These are phyloP conservation scores for Drosophila ezoana DNA, from an alignment of 2,888 invertebrate species.

Conservation along the genomic window DNA sequence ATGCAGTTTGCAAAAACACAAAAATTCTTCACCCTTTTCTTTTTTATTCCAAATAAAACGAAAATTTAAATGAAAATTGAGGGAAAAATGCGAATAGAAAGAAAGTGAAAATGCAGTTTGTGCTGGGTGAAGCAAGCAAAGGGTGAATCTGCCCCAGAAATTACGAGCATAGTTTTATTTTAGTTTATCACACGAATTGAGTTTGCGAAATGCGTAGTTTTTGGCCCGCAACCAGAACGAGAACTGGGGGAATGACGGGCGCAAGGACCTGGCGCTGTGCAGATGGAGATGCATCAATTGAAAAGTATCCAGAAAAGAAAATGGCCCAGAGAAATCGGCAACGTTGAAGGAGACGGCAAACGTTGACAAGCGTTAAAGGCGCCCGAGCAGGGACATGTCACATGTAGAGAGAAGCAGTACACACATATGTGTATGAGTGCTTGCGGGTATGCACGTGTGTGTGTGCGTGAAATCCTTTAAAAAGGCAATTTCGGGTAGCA, in stretches of 20 bases:
- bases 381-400: constrained; percentile 42
- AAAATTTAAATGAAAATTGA: constrained; percentile 61
- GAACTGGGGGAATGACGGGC: neutral
- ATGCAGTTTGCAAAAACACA: constrained; percentile 64
- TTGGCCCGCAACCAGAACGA: constrained; percentile 46
- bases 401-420: constrained; percentile 32
- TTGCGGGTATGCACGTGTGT: constrained; percentile 14
- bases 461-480: constrained; percentile 77
- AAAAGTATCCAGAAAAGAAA: constrained; percentile 46
- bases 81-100: constrained; percentile 35
- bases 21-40: constrained; percentile 7
- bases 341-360: constrained; percentile 32
- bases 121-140: neutral
- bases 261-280: constrained; percentile 6
- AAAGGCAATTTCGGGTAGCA: constrained; percentile 80
- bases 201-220: constrained; percentile 70
- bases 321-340: constrained; percentile 58
- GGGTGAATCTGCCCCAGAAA: constrained; percentile 36
- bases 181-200: constrained; percentile 77
- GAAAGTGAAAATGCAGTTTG: constrained; percentile 53
- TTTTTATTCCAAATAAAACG: constrained; percentile 9
- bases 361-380: constrained; percentile 71
- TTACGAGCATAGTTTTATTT: constrained; percentile 72
- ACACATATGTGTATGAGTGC: constrained; percentile 29
- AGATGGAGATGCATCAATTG: constrained; percentile 76